Base-by-base conservation (phyloP, 2,888 invertebrate genomes). In the Chaitophorus viminalis region DNA sequence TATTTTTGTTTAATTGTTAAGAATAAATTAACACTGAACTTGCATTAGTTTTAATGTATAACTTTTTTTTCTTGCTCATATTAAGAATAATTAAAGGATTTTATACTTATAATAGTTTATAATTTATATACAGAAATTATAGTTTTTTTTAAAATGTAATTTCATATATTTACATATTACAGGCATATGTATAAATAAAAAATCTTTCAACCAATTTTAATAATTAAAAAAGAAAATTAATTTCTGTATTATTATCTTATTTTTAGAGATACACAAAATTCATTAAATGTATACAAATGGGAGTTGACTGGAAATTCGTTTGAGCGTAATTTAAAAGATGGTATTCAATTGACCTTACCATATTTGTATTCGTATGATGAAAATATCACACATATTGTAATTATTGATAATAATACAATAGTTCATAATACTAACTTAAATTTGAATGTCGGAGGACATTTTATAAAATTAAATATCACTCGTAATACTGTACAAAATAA, bases 271-370 rank as follows among this genome's bases (percentile, higher is more conserved):
- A 94, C 99, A 90, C 94, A 98, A 90, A 96, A 97, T 89, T 98
- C 99, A 0, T 99, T 99, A 91, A 99, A 99, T 92, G 93, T 99
- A 1, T 99, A 98, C 93, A 98, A 99, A 91, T 99, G 99, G 94
- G 93, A 96, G 46, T 92, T 99, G 79, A 95, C 96, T 91, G 96
- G 97, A 90, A 96, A 96, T 89, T 94, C 95, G 0, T 94, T 99
- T 89, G 96, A 96, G 91, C 93, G 96, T 89, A 99, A 99, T 91
- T 93, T 93, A 89, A 94, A 94, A 46, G 97, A 97, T 21, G 99
- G 99, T 1, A 95, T 99, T 90, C 95, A 96, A 90, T 93, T 99
- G 8, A 94, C 95, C 21, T 92, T 99, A 68, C 99, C 99, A 0
- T 97, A 98, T 90, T 98, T 98, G 1, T 97, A 97, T 97, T 95